These are phyloP conservation scores for Pangasius larnaudii DNA, from an alignment of 2,797 vertebrate species.

Conservation along the genomic window DNA sequence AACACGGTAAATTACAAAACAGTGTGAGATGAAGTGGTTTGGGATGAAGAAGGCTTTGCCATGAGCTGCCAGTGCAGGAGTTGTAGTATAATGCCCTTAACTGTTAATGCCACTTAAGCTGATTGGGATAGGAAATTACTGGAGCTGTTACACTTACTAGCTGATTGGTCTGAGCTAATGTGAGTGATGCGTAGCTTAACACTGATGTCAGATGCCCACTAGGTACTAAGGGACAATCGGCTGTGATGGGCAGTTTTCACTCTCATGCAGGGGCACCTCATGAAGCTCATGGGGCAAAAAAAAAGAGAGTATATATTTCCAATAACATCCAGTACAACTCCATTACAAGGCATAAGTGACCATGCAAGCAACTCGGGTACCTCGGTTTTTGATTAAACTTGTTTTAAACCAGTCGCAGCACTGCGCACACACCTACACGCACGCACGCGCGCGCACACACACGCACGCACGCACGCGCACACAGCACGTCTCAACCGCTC, in stretches of 20 bases:
- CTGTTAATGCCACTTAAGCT: neutral
- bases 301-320: neutral
- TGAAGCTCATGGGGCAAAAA: neutral
- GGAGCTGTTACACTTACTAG: neutral
- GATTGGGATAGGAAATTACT: neutral
- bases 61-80: neutral
- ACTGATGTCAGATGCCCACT: neutral
- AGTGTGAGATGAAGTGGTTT: neutral
- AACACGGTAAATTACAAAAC: neutral
- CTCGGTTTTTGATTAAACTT: neutral
- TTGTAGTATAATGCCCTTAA: neutral
- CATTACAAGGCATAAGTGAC: neutral
- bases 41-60: neutral
- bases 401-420: neutral
- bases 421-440: neutral
- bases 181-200: neutral
- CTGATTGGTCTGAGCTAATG: neutral
- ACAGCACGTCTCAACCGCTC: neutral
- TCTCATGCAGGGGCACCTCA: neutral
- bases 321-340: neutral
- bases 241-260: neutral
- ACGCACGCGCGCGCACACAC: neutral
- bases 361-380: neutral
- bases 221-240: neutral
- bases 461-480: neutral